A percentile compares a stretch with the other conserved stretches of the same genome.
Evolutionary conservation across 1,140 invertebrate genomes (phyloP).

Genomic region (Cephus cinctus): DNA sequence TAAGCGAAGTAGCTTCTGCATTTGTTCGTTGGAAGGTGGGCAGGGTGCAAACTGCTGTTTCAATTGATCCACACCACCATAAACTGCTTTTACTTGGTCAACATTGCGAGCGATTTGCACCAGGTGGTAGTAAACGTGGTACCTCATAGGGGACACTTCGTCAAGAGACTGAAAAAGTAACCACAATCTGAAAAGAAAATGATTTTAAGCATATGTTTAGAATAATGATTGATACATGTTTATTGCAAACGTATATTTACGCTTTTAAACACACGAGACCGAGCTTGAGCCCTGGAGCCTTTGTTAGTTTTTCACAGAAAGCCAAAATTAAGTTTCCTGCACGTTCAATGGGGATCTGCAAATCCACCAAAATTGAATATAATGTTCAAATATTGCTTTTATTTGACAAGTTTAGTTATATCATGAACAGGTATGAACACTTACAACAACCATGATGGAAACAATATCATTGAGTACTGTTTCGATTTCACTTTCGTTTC

Average conservation of each 20-base stretch:
- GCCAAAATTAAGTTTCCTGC: conserved; percentile 88
- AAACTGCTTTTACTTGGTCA: conserved; percentile 81
- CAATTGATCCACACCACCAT: conserved; percentile 75
- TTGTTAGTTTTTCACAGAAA: conserved; percentile 92
- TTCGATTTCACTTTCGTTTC: conserved; percentile 77
- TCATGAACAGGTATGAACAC: conserved; percentile 31
- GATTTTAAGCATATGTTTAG: conserved; percentile 13
- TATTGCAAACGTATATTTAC: conserved; percentile 59
- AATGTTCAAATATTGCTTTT: conserved; percentile 7
- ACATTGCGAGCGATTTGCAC: conserved; percentile 85
- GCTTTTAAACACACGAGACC: conserved; percentile 82
- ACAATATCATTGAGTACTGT: conserved; percentile 87
- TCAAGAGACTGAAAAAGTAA: conserved; percentile 89
- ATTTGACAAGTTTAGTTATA: neutral
- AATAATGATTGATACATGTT: conserved; percentile 7
- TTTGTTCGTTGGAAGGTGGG: conserved; percentile 85
- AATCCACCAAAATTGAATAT: conserved; percentile 30
- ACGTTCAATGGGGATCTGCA: conserved; percentile 77
- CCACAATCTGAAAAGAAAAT: conserved; percentile 65
- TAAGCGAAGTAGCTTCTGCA: conserved; percentile 87
- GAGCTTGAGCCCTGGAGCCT: conserved; percentile 81
- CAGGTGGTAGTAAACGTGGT: conserved; percentile 90
- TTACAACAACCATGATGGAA: conserved; percentile 86
- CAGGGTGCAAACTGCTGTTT: conserved; percentile 82
- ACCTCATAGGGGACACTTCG: conserved; percentile 78